Evolutionary conservation across 2,888 invertebrate genomes (phyloP).

Genomic region (Ectobius pallidus): DNA sequence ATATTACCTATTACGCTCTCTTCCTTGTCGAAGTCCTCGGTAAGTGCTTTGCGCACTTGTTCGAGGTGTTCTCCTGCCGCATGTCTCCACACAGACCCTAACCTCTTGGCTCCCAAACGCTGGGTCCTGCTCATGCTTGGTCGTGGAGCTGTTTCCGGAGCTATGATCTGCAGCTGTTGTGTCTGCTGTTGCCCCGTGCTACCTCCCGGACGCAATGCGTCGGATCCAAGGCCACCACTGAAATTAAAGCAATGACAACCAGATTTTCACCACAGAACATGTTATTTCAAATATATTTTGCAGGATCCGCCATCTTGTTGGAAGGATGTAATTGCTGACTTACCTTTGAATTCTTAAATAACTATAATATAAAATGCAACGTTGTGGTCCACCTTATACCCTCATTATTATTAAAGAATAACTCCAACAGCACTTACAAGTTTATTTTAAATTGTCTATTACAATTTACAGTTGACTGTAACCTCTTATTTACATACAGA

Average conservation of each 20-base stretch:
- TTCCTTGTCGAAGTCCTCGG: constrained; percentile 44
- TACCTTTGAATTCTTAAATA: no score
- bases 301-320: no score
- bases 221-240: constrained; percentile 32
- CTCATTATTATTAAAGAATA: no score
- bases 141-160: constrained; percentile 14
- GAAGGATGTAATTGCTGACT: no score
- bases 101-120: constrained; percentile 45
- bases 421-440: no score
- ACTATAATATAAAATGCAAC: no score
- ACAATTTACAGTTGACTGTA: no score
- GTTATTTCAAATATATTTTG: no score
- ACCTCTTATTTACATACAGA: no score
- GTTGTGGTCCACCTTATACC: no score
- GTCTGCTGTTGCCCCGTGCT: not conserved
- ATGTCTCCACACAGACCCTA: constrained; percentile 50
- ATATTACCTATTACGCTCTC: constrained; percentile 49
- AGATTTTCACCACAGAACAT: no score
- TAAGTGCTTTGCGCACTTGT: constrained; percentile 46
- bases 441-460: no score
- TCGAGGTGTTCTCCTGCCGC: constrained; percentile 48
- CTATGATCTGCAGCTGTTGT: constrained; percentile 14
- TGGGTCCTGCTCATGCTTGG: constrained; percentile 25
- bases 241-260: not conserved
- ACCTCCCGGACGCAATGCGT: constrained; percentile 10